phyloP scores from a whole-genome alignment of 2,797 vertebrate genomes.

The Sebastes miniatus region DNA sequence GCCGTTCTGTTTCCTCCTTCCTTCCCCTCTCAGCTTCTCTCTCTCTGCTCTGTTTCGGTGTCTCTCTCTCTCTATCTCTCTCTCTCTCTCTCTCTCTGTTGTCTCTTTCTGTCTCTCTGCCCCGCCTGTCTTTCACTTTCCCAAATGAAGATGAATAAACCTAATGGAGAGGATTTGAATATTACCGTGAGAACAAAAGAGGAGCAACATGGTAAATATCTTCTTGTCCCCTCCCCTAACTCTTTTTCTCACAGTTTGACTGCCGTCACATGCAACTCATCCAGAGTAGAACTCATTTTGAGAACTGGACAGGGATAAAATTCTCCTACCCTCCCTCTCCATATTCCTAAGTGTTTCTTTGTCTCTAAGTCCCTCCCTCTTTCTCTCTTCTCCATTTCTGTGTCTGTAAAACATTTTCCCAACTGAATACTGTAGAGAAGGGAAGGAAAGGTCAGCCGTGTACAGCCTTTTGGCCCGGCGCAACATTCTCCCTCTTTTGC shows the following conservation, averaged over 20 bases:
- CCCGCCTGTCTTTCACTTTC: neutral
- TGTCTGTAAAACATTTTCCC: neutral
- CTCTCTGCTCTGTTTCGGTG: neutral
- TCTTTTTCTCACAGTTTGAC: slow-evolving; percentile 6
- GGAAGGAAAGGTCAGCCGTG: slow-evolving; percentile 20
- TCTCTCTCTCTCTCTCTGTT: neutral
- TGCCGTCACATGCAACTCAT: slow-evolving; percentile 6
- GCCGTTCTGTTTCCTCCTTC: slow-evolving; percentile 65
- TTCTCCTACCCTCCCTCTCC: neutral
- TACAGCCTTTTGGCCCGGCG: slow-evolving; percentile 7
- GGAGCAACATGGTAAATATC: slow-evolving; percentile 7
- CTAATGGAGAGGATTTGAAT: neutral
- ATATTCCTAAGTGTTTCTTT: slow-evolving; percentile 17
- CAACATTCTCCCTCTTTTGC: neutral
- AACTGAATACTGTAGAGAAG: neutral
- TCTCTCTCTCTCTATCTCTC: neutral
- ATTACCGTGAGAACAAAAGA: slow-evolving; percentile 2
- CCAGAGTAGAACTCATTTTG: neutral
- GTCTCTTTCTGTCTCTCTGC: neutral
- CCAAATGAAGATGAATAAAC: slow-evolving; percentile 26
- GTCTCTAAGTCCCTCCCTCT: neutral
- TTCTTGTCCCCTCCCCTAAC: neutral
- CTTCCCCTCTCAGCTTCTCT: slow-evolving; percentile 52
- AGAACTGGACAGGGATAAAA: slow-evolving; percentile 4
- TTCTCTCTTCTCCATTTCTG: neutral